These are phyloP conservation scores for Acrocyrtus sp. DNA, from an alignment of 2,888 invertebrate genomes.

Conservation along the genomic window DNA sequence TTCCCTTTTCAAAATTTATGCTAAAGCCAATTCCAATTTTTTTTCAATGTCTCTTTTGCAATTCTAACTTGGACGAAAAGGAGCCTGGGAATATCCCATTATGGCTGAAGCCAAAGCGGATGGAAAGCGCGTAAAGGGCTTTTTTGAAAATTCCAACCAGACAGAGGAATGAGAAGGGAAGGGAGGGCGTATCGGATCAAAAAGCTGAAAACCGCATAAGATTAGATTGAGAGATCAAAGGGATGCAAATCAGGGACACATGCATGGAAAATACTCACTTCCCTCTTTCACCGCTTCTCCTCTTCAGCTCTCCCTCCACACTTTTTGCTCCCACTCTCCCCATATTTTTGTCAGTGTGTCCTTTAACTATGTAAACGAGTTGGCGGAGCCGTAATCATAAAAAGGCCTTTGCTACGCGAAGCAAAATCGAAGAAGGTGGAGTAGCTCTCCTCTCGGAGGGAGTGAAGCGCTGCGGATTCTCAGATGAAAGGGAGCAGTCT, in stretches of 20 bases:
- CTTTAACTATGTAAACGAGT: slow-evolving; percentile 37
- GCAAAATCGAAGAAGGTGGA: slow-evolving; percentile 14
- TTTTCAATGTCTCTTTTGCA: too few species aligned
- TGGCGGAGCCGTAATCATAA: too few species aligned
- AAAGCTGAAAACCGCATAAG: slow-evolving; percentile 61
- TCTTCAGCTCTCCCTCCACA: slow-evolving; percentile 3
- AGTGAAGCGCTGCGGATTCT: slow-evolving; percentile 27
- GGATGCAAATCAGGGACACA: slow-evolving; percentile 62
- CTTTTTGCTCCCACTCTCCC: background rate
- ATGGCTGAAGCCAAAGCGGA: too few species aligned
- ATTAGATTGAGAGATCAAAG: slow-evolving; percentile 63
- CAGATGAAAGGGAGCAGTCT: background rate
- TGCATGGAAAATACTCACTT: slow-evolving; percentile 37
- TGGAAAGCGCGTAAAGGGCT: too few species aligned
- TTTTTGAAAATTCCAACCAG: slow-evolving; percentile 34
- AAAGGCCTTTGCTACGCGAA: too few species aligned
- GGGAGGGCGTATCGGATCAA: slow-evolving; percentile 33
- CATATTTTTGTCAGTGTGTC: slow-evolving; percentile 3
- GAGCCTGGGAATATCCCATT: too few species aligned
- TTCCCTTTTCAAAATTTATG: too few species aligned
- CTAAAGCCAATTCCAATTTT: too few species aligned
- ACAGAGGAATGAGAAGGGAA: slow-evolving; percentile 20
- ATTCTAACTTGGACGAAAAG: too few species aligned
- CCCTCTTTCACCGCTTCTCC: too few species aligned
- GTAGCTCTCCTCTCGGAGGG: slow-evolving; percentile 13